Conservation (phyloP, 2,888 invertebrate genomes). For the Chaetogeoica ovagalla region DNA sequence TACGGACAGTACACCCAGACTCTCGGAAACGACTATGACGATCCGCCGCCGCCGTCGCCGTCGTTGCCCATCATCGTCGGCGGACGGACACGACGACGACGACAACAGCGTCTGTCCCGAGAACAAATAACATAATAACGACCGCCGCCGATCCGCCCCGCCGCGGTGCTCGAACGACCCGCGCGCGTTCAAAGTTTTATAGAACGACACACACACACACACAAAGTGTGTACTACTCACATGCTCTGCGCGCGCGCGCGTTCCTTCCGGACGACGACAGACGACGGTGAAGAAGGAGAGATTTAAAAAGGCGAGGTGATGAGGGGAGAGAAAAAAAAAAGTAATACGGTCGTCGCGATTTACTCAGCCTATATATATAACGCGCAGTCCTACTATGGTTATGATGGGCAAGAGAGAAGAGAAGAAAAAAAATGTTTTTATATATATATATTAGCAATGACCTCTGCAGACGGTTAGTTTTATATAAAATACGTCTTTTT, state of each 20-base stretch:
- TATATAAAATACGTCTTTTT: neutral
- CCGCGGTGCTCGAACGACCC: neutral
- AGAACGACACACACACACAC: neutral
- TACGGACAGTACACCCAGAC: conserved; percentile 52
- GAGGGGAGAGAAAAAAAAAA: neutral
- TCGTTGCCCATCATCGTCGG: conserved; percentile 1
- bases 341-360: conserved; percentile 6
- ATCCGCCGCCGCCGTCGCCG: neutral
- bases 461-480: conserved; percentile 1
- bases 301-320: conserved; percentile 10
- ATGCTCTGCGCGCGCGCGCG: conserved; percentile 27
- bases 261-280: conserved; percentile 17
- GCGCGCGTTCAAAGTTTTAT: conserved; percentile 36
- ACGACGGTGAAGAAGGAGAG: conserved; percentile 7
- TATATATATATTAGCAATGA: conserved; percentile 36
- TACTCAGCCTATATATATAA: neutral
- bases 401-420: conserved; percentile 6
- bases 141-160: neutral
- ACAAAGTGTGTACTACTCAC: no score
- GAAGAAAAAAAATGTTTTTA: neutral
- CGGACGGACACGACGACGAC: no score
- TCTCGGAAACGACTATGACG: conserved; percentile 35
- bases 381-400: conserved; percentile 32
- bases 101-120: conserved; percentile 19
- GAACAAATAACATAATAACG: conserved; percentile 53